phyloP scores from a whole-genome alignment of 2,113 vertebrate species.

The Mustela lutreola region DNA sequence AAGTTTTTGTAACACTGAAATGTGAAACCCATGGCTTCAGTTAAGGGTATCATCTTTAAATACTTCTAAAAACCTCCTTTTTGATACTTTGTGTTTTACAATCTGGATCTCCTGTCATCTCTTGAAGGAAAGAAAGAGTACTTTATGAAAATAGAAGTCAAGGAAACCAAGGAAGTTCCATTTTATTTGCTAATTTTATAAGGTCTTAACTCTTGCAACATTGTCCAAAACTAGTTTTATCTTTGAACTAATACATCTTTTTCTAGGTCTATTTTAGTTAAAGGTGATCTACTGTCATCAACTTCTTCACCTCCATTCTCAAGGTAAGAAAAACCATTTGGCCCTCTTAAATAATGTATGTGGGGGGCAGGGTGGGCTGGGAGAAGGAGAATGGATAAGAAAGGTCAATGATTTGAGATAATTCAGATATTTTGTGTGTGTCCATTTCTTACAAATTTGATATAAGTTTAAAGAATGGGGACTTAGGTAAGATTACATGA shows the following conservation, averaged over 20 bases:
- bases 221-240: background rate
- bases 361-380: fast-evolving
- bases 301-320: background rate
- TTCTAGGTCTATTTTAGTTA: background rate
- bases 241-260: background rate
- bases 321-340: slow-evolving; percentile 7
- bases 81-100: background rate
- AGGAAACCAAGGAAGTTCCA: background rate
- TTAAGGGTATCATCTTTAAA: background rate
- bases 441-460: background rate
- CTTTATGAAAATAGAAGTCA: background rate
- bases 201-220: background rate
- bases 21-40: background rate
- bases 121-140: background rate
- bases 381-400: background rate
- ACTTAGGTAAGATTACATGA: background rate
- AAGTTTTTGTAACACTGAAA: background rate
- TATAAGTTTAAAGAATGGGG: background rate
- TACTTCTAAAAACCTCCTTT: background rate
- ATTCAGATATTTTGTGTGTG: background rate
- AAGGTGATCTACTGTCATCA: background rate
- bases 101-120: background rate
- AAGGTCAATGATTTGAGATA: background rate
- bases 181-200: background rate
- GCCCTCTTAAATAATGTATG: background rate